Evolutionary conservation across 2,113 vertebrate species (phyloP).

Genomic region (Perca fluviatilis): DNA sequence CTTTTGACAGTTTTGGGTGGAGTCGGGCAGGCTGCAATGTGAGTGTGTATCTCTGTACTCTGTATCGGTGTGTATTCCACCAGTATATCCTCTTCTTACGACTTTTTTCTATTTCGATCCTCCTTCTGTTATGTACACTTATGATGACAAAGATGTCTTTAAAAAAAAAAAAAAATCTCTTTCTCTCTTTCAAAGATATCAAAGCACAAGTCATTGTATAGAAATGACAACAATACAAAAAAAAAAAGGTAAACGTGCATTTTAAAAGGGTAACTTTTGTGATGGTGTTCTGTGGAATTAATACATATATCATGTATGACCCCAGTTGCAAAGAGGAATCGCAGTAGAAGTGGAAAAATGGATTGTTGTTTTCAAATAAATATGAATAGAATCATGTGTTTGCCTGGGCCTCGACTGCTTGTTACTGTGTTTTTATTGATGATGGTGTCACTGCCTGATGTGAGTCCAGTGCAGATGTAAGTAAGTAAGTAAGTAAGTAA

Average conservation of each 20-base stretch:
- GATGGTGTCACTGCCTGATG: too few species aligned
- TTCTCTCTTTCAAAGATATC: slow-evolving; percentile 79
- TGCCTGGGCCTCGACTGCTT: not conserved
- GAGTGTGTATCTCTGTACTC: slow-evolving; percentile 78
- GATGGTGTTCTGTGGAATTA: slow-evolving; percentile 83
- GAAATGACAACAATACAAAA: slow-evolving; percentile 69
- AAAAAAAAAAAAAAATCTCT: slow-evolving; percentile 52
- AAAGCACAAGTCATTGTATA: slow-evolving; percentile 87
- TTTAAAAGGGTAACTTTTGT: slow-evolving; percentile 82
- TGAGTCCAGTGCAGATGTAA: too few species aligned
- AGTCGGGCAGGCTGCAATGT: slow-evolving; percentile 78
- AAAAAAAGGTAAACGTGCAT: slow-evolving; percentile 75
- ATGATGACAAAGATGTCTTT: slow-evolving; percentile 79
- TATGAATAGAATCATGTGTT: slow-evolving; percentile 71
- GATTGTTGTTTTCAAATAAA: slow-evolving; percentile 89
- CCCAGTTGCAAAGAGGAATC: slow-evolving; percentile 79
- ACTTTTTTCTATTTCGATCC: slow-evolving; percentile 72
- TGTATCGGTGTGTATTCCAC: slow-evolving; percentile 82
- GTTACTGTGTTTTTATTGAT: too few species aligned
- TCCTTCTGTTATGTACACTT: slow-evolving; percentile 71
- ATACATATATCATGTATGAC: slow-evolving; percentile 84
- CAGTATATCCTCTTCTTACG: slow-evolving; percentile 80
- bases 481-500: too few species aligned
- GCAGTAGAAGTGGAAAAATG: slow-evolving; percentile 80
- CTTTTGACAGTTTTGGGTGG: slow-evolving; percentile 67